phyloP scores from a whole-genome alignment of 2,888 invertebrate genomes.

The Andrena flavipes region DNA sequence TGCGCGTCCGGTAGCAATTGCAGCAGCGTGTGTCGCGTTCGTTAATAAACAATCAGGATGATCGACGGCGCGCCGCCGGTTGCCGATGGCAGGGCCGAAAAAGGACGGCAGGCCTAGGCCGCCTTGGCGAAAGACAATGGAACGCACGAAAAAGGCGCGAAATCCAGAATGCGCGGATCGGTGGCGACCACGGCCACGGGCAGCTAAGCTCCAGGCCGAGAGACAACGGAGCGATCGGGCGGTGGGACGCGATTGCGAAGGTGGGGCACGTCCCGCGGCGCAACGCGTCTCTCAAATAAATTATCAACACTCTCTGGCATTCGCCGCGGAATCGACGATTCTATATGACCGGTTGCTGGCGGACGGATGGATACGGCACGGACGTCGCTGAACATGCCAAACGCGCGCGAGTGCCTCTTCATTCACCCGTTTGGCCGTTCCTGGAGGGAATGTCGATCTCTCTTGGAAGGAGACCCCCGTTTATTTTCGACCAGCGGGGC shows the following conservation, averaged over 20 bases:
- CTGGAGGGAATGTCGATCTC: slow-evolving; percentile 50
- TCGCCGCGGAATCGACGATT: slow-evolving; percentile 73
- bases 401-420: slow-evolving; percentile 66
- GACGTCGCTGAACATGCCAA: slow-evolving; percentile 72
- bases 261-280: slow-evolving; percentile 81
- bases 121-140: slow-evolving; percentile 69
- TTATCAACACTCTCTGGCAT: slow-evolving; percentile 74
- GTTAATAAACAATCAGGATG: slow-evolving; percentile 69
- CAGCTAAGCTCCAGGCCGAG: no score
- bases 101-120: slow-evolving; percentile 56
- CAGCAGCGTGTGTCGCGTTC: slow-evolving; percentile 53
- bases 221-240: not conserved
- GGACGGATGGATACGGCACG: slow-evolving; percentile 67
- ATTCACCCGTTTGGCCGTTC: slow-evolving; percentile 62
- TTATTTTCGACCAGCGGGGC: slow-evolving; percentile 10
- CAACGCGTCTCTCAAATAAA: slow-evolving; percentile 81
- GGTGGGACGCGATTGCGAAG: slow-evolving; percentile 71
- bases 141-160: slow-evolving; percentile 76
- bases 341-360: slow-evolving; percentile 64
- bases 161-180: slow-evolving; percentile 72
- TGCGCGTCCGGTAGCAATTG: slow-evolving; percentile 70
- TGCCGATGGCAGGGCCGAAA: slow-evolving; percentile 57
- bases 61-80: slow-evolving; percentile 14
- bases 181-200: slow-evolving; percentile 32
- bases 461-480: slow-evolving; percentile 37